Evolutionary conservation across 1,140 invertebrate genomes (phyloP).

Genomic region (Meloidogyne exigua): DNA sequence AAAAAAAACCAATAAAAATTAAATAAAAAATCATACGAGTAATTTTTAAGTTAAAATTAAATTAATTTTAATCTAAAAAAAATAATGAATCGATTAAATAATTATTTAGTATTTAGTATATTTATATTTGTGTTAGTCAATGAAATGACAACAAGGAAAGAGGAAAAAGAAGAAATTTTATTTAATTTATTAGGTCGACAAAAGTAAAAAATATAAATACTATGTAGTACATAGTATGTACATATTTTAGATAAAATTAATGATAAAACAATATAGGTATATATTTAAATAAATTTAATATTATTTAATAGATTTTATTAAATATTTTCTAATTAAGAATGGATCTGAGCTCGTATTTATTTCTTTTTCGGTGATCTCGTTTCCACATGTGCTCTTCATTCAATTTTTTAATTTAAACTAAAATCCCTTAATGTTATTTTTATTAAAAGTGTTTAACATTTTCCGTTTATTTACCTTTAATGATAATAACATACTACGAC

Average conservation of each 20-base stretch:
- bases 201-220: slow-evolving; percentile 2
- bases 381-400: too few species aligned
- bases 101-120: background rate
- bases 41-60: background rate
- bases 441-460: too few species aligned
- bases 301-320: too few species aligned
- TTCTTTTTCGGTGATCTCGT: too few species aligned
- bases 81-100: background rate
- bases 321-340: too few species aligned
- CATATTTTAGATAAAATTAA: slow-evolving; percentile 1
- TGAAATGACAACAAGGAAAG: slow-evolving; percentile 7
- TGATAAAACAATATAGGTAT: background rate
- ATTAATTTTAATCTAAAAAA: background rate
- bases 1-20: background rate
- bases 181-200: background rate
- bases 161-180: background rate
- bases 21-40: slow-evolving; percentile 5
- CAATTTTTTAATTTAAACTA: too few species aligned
- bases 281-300: too few species aligned
- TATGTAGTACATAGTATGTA: too few species aligned
- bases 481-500: too few species aligned
- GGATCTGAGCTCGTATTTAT: too few species aligned
- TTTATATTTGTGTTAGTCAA: background rate
- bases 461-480: too few species aligned
- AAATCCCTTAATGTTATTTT: too few species aligned